Evolutionary conservation across 53 echinoderm and acorn worm species (phyloP).

Genomic region (Astropecten irregularis): DNA sequence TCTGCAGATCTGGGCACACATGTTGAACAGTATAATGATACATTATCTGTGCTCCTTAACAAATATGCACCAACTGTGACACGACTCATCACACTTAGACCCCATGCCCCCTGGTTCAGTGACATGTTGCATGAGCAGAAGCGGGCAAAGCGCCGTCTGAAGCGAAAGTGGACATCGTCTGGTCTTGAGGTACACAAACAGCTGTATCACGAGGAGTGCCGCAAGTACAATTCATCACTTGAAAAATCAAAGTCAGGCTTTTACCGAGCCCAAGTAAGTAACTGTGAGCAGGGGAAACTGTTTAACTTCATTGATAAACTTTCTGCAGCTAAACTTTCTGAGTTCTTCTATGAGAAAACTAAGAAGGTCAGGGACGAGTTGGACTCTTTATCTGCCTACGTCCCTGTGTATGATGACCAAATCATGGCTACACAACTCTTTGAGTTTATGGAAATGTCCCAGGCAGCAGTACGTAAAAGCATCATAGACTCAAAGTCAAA

Average conservation of each 20-base stretch:
- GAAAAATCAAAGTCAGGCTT: constrained; percentile 24
- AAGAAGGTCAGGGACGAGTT: not conserved
- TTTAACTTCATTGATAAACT: constrained; percentile 20
- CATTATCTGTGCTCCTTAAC: constrained; percentile 13
- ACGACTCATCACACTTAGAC: constrained; percentile 30
- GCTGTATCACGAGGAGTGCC: not conserved
- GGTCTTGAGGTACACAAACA: constrained; percentile 40
- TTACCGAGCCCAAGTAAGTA: not conserved
- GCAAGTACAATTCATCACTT: not conserved
- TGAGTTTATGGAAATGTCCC: not conserved
- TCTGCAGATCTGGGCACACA: not conserved
- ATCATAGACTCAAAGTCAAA: constrained; percentile 22
- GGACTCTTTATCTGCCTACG: not conserved
- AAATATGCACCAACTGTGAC: constrained; percentile 9
- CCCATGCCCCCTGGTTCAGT: constrained; percentile 41
- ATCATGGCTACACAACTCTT: not conserved
- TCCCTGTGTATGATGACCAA: not conserved
- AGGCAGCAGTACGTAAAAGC: constrained; percentile 13
- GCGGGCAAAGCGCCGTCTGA: not conserved
- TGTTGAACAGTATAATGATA: constrained; percentile 22
- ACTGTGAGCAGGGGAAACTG: constrained; percentile 20
- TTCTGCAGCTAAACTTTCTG: not conserved
- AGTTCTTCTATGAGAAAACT: constrained; percentile 8
- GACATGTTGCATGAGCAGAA: not conserved
- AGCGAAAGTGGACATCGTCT: not conserved